Base-by-base conservation (phyloP, 2,797 vertebrate species). In the Novumbra hubbsi region DNA sequence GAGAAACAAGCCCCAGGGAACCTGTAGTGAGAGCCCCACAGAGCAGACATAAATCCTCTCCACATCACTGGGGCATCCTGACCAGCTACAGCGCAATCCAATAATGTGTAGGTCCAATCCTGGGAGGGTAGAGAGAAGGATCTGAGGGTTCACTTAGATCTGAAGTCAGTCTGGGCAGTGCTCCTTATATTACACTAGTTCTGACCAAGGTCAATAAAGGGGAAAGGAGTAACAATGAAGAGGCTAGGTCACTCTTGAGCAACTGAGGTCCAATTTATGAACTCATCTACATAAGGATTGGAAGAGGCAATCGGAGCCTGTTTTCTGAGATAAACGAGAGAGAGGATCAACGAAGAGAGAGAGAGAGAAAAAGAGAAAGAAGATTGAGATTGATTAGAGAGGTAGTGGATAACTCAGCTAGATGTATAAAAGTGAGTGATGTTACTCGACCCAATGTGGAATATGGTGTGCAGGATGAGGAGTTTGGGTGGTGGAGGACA, bases 341-440 rank as follows among this genome's bases (percentile, higher is more conserved):
- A 52, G 14, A 52, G 27, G 34, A 57, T 27, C 62, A 27, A 62
- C 41, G 62, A 52, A 34, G 32, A 78, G 17, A 75, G 30, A 67
- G 28, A 45, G 63, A 49, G 57, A 34, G 41, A 73, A 63, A 45
- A 60, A 49, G 57, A 34, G 41, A 73, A 63, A 41, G 60, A 71
- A 62, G 52, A 41, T 45, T 34, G 17, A 19, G 71, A 49, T 21
- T 57, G 50, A 67, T 9, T 70, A 76, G 34, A 65, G 65, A 49
- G 12, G 49, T 28, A 67, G 28, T 71, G 71, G 88, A 81, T 88
- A 85, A 87, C 74, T 88, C 84, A 84, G 87, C 78, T 55, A 32
- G 34, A 38, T 41, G 65, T 73, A 75, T 77, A 80, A 85, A 86
- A 78, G 48, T 73, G 71, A 87, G n/a, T 57, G 55, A 57, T 86